phyloP scores from a whole-genome alignment of 2,888 invertebrate species.

The Crioceris asparagi region DNA sequence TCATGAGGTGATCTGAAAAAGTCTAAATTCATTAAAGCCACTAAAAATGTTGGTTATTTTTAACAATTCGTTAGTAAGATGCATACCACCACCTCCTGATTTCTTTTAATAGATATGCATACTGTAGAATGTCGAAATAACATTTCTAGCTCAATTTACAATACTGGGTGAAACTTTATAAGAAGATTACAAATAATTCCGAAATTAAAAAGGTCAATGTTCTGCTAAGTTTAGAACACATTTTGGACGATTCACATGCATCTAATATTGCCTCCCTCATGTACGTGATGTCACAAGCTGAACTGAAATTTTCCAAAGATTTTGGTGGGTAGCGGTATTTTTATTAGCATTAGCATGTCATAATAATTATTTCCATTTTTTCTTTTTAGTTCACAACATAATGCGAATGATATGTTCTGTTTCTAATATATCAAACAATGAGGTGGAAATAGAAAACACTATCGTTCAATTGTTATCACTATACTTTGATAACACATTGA shows the following conservation, averaged over 20 bases:
- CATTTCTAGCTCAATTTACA: slow-evolving; percentile 16
- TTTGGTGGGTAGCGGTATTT: slow-evolving; percentile 12
- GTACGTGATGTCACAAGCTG: slow-evolving; percentile 15
- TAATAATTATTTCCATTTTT: slow-evolving; percentile 4
- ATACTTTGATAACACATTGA: slow-evolving; percentile 15
- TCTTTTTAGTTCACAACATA: slow-evolving; percentile 19
- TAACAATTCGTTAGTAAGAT: too few relatives aligned
- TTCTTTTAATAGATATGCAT: too few relatives aligned
- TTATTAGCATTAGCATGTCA: neutral
- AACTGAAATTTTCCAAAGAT: slow-evolving; percentile 12
- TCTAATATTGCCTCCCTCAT: slow-evolving; percentile 19
- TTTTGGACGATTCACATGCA: slow-evolving; percentile 22
- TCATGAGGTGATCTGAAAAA: too few relatives aligned
- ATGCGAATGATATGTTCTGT: slow-evolving; percentile 14
- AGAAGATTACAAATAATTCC: slow-evolving; percentile 12
- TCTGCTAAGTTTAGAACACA: slow-evolving; percentile 19
- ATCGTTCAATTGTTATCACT: slow-evolving; percentile 13
- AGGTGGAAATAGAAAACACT: slow-evolving; percentile 16
- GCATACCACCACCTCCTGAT: too few relatives aligned
- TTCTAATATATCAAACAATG: slow-evolving; percentile 16
- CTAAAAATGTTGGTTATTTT: too few relatives aligned
- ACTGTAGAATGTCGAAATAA: too few relatives aligned
- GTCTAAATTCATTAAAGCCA: too few relatives aligned
- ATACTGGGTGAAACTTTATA: slow-evolving; percentile 18
- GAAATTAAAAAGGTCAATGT: slow-evolving; percentile 18